Percentiles rank a stretch among this genome's conserved stretches.
These are phyloP conservation scores for Peromyscus attwateri DNA, from an alignment of 2,797 vertebrate genomes.

Conservation along the genomic window DNA sequence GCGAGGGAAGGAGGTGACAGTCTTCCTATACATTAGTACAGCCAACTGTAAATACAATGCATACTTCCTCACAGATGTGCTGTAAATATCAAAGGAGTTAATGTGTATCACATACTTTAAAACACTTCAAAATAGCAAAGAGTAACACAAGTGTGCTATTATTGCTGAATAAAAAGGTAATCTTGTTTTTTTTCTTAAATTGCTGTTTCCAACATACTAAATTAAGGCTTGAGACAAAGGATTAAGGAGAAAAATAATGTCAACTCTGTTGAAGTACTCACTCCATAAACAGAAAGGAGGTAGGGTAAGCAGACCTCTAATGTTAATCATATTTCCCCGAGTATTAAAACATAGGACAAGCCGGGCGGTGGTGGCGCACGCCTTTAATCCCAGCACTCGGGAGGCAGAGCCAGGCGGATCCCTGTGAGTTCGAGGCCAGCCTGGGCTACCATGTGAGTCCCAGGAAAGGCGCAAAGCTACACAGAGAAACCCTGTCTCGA, in stretches of 20 bases:
- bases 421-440: no score
- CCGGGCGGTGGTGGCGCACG: no score
- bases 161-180: not conserved
- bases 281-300: not conserved
- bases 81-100: not conserved
- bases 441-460: no score
- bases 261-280: not conserved
- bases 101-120: not conserved
- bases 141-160: not conserved
- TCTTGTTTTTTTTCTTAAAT: not conserved
- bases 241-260: not conserved
- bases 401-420: no score
- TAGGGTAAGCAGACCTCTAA: not conserved
- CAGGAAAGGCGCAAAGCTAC: no score
- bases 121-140: not conserved
- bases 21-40: not conserved
- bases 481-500: no score
- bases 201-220: not conserved
- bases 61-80: not conserved
- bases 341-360: not conserved
- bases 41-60: not conserved
- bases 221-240: not conserved
- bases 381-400: no score
- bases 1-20: no score
- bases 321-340: not conserved